Evolutionary conservation across 2,888 invertebrate genomes (phyloP), one percentile per base, ranked within the genome.

Genomic region (Mesorhabditis sp.): DNA sequence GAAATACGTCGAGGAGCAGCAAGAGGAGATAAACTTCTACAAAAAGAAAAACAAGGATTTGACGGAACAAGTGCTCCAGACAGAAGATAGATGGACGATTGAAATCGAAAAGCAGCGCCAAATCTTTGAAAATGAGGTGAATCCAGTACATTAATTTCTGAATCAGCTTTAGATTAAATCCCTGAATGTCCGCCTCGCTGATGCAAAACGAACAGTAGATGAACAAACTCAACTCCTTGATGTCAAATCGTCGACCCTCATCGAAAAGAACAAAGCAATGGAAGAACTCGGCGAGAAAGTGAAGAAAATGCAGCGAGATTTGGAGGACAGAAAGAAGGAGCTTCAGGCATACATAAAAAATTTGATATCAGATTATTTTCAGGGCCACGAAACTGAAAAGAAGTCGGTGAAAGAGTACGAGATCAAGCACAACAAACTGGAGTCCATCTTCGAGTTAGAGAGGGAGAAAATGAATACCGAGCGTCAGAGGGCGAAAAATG

Each of bases 31-130:
- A 64, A 64, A 69, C 10, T 81, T 81, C 69, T 83, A 84, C 72
- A 83, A 83, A 67, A 83, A 83, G 79, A 83, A 83, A 74, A 83
- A 83, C 74, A 83, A 81, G 70, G 83, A 83, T 70, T 72, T 83
- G 28, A 83, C 83, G 5, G 82, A 85, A 43, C 84, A 86, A 69
- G 75, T 75, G 4, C 76, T 85, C 4, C 83, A 86, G 75, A 86
- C 85, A 2, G 85, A 85, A 67, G 85, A 85, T 67, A 76, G 85
- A 10, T 85, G 85, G 85, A 85, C 83, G 45, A 81, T 82, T 45
- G 85, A 85, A 68, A 83, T 86, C 66, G 85, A 86, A 69, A 82
- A 82, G 69, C 79, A 85, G 65, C 72, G 78, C 7, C 82, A 84
- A 64, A 80, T 78, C 63, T 80, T 80, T 69, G 80, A 80, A 61